A percentile compares a stretch with the other conserved stretches of the same genome.
Conservation (phyloP, 2,113 vertebrate species). For the Nettapus auritus region DNA sequence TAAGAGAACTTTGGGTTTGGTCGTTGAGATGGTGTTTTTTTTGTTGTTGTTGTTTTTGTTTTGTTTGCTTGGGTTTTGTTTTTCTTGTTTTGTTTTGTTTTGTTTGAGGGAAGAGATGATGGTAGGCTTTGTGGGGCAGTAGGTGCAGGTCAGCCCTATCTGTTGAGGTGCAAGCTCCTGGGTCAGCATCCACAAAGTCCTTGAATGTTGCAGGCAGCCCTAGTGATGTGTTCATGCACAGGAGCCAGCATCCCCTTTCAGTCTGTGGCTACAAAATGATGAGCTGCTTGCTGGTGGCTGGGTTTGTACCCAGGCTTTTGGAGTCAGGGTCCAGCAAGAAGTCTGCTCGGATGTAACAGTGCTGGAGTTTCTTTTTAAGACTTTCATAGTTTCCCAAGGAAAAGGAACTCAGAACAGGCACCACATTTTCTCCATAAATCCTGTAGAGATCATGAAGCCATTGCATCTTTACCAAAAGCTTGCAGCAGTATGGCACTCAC, state of each 20-base stretch:
- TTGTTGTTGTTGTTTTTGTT: no score
- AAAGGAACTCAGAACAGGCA: neutral
- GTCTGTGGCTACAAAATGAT: neutral
- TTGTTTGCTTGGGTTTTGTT: no score
- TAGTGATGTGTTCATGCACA: neutral
- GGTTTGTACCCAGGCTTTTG: neutral
- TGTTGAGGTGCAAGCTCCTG: neutral
- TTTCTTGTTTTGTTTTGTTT: no score
- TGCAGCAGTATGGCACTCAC: accelerated
- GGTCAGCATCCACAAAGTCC: neutral
- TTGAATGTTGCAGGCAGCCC: neutral
- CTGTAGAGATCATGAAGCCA: accelerated
- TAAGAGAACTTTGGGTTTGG: neutral
- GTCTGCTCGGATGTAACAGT: accelerated
- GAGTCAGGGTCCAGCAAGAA: neutral
- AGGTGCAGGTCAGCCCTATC: neutral
- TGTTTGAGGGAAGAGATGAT: neutral
- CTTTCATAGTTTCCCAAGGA: neutral
- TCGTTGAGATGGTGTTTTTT: neutral
- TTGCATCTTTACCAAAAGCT: neutral
- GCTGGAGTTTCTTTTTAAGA: neutral
- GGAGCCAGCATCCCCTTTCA: neutral
- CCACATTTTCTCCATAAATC: accelerated
- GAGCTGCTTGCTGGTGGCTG: neutral
- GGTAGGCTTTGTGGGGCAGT: neutral